Evolutionary conservation across 2,113 vertebrate genomes (phyloP), one percentile per base, ranked within the genome.

Genomic region (Boulengeromyrus knoepffleri): DNA sequence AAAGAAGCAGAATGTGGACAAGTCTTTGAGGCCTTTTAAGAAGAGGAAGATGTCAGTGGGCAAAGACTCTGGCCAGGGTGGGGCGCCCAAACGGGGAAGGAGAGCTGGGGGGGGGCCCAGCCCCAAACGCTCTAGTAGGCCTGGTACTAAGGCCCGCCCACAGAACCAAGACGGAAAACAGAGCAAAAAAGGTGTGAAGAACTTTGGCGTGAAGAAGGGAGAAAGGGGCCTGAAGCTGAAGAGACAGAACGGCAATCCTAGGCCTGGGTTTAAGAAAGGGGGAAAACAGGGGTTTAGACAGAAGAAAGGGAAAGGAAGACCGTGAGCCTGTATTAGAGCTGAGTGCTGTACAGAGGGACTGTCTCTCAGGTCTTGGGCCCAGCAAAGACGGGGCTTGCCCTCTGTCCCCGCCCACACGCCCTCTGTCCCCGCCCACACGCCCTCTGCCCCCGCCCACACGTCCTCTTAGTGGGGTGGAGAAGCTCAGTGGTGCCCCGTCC

Each of bases 261-360:
- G n/a, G 46, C 58, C 56, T 0, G 91, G 85, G 56, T 95, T 93
- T 62, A 95, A 93, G 90, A 94, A 93, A 87, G 93, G 92, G 31
- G 90, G 50, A 7, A 95, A 94, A 85, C 92, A 92, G 53, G 92
- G 93, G 87, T 96, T 95, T 36, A 95, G 91, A 93, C 92, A 92
- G 90, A 96, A 91, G 90, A 95, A 95, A 31, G 93, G 94, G 13
- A 96, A 93, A 90, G 90, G 94, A 31, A 58, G 53, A 52, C 85
- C 84, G 1, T 86, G 46, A 87, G 13, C 21, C 39, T 77, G 88
- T 39, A 27, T 24, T 15, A 21, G 12, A 31, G 49, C n/a, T 4
- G 85, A 31, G 47, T 53, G 50, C 27, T 15, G 10, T 36, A 17
- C 21, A 19, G 47, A 8, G 50, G 47, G 31, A 12, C 74, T 5